Percentiles rank a stretch among this genome's conserved stretches.
Evolutionary conservation across 1,140 invertebrate species (phyloP).

Genomic region (Tenebrio molitor): DNA sequence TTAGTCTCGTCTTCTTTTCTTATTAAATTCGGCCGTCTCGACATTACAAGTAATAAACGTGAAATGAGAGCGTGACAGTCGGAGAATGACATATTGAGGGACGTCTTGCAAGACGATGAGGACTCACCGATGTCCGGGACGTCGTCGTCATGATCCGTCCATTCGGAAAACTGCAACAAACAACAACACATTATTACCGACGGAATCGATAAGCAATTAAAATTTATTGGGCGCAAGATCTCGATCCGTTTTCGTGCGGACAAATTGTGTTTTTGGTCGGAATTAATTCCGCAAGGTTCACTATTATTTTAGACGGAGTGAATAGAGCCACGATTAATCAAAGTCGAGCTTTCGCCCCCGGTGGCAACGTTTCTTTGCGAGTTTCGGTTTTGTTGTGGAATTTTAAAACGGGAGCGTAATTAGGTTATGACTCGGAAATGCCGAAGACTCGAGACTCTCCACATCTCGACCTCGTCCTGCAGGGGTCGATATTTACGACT

Average conservation of each 20-base stretch:
- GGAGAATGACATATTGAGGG: no score
- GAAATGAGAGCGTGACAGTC: no score
- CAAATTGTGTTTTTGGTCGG: no score
- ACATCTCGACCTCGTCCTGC: not conserved
- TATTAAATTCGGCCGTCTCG: constrained; percentile 10
- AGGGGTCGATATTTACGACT: constrained; percentile 26
- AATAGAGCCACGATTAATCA: constrained; percentile 26
- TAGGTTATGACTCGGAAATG: constrained; percentile 1
- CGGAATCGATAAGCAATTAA: no score
- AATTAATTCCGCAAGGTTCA: no score
- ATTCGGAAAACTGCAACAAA: constrained; percentile 68
- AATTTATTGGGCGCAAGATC: no score
- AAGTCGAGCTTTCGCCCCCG: constrained; percentile 1
- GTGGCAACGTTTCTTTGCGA: not conserved
- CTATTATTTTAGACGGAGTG: not conserved
- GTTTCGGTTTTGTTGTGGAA: constrained; percentile 27
- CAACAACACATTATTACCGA: not conserved
- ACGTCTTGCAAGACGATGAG: not conserved
- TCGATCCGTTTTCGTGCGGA: no score
- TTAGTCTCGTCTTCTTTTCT: not conserved
- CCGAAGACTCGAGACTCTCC: not conserved
- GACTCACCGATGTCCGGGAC: constrained; percentile 66
- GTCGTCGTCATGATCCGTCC: constrained; percentile 68
- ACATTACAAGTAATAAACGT: constrained; percentile 19
- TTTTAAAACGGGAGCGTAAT: constrained; percentile 23